Conservation (phyloP, 2,797 vertebrate genomes). For the Acestrorhynchus altus region DNA sequence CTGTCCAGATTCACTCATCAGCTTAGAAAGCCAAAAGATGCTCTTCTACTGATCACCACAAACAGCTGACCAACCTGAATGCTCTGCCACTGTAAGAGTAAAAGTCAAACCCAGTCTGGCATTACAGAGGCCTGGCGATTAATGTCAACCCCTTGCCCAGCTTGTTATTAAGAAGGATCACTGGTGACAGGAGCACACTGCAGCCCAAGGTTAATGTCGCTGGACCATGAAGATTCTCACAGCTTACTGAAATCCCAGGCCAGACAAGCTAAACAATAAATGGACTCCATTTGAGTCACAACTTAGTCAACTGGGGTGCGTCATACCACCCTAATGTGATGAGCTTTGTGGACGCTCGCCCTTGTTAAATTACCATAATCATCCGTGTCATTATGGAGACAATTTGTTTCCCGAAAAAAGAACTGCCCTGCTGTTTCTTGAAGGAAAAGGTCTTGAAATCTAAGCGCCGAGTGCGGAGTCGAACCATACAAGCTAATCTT, state of each 20-base stretch:
- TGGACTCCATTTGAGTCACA: conserved; percentile 22
- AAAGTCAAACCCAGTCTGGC: not conserved
- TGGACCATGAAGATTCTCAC: conserved; percentile 29
- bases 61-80: not conserved
- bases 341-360: conserved; percentile 28
- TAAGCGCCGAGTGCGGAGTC: too few species aligned
- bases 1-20: not conserved
- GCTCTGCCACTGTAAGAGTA: not conserved
- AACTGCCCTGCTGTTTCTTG: not conserved
- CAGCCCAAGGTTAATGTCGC: conserved; percentile 14
- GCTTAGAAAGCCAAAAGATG: not conserved
- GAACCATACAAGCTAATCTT: too few species aligned
- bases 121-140: not conserved
- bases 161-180: conserved; percentile 7
- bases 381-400: conserved; percentile 34
- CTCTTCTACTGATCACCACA: not conserved
- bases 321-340: conserved; percentile 49
- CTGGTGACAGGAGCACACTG: conserved; percentile 35
- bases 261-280: conserved; percentile 24
- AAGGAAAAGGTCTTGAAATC: not conserved
- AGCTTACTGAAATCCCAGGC: conserved; percentile 33
- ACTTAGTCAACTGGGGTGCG: conserved; percentile 22
- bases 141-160: not conserved
- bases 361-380: conserved; percentile 61
- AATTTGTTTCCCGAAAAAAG: conserved; percentile 12